Percentiles rank a stretch among this genome's conserved stretches.
Evolutionary conservation across 1,140 invertebrate species (phyloP).

Genomic region (Anagrus nilaparvatae): DNA sequence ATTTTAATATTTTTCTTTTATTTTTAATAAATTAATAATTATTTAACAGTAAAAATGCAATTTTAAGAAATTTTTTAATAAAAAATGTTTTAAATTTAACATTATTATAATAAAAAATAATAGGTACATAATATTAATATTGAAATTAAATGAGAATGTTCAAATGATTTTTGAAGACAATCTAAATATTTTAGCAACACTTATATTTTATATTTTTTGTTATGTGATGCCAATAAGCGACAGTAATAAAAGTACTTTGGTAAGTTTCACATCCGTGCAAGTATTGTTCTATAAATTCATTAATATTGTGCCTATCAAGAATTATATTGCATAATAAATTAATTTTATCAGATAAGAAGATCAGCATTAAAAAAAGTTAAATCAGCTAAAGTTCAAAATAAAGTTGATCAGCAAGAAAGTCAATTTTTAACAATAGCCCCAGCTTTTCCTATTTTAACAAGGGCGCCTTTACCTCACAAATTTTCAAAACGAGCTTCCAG

Average conservation of each 20-base stretch:
- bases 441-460: constrained; percentile 43
- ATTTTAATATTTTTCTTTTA: too few species aligned
- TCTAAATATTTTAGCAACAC: constrained; percentile 1
- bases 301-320: neutral
- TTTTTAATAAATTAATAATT: too few species aligned
- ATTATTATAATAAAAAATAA: too few species aligned
- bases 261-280: too few species aligned
- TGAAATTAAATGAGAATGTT: neutral
- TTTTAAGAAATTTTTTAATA: too few species aligned
- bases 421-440: constrained; percentile 50
- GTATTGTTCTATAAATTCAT: constrained; percentile 9
- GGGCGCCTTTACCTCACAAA: constrained; percentile 35
- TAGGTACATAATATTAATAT: too few species aligned
- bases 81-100: too few species aligned
- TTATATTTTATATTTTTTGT: constrained; percentile 16
- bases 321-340: constrained; percentile 4
- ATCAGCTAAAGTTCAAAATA: constrained; percentile 20
- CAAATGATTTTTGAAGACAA: constrained; percentile 1
- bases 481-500: constrained; percentile 44
- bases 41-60: too few species aligned
- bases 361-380: constrained; percentile 28
- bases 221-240: constrained; percentile 40
- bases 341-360: constrained; percentile 25
- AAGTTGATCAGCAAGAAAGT: constrained; percentile 25
- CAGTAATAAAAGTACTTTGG: constrained; percentile 25